Evolutionary conservation across 2,113 vertebrate species (phyloP).

Genomic region (Poeciliopsis occidentalis): DNA sequence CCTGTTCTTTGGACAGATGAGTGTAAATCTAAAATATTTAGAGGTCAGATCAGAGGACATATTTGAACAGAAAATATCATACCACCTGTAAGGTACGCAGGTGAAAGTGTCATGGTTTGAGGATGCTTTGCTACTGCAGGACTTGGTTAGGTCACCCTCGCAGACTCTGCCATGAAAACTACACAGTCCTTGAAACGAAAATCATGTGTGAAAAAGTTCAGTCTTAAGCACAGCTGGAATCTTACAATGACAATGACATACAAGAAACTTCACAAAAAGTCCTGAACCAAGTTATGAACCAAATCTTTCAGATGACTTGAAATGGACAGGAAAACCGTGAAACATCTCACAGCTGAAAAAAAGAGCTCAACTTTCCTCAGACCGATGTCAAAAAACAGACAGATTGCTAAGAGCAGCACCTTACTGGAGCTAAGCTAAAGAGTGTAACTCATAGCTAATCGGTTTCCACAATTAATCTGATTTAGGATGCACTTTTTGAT

Average conservation of each 20-base stretch:
- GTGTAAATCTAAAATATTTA: background rate
- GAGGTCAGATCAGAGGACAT: background rate
- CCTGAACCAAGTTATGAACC: no score
- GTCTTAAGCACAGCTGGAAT: background rate
- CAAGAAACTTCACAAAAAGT: no score
- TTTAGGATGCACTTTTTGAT: background rate
- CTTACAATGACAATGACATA: no score
- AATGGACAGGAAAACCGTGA: background rate
- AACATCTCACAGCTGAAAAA: background rate
- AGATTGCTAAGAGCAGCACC: background rate
- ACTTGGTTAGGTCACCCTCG: no score
- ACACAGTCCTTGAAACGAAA: no score
- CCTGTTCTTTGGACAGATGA: background rate
- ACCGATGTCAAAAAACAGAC: background rate
- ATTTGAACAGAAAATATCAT: background rate
- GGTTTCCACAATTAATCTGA: background rate
- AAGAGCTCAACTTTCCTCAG: no score
- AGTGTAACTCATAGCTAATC: background rate
- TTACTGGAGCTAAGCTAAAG: background rate
- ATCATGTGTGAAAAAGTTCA: background rate
- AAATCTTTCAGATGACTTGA: background rate
- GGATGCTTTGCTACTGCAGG: background rate
- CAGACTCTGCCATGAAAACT: no score
- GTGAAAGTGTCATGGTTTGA: background rate
- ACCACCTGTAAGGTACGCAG: background rate